Base-by-base conservation (phyloP, 2,888 invertebrate genomes). In the Epistrophe eligans region DNA sequence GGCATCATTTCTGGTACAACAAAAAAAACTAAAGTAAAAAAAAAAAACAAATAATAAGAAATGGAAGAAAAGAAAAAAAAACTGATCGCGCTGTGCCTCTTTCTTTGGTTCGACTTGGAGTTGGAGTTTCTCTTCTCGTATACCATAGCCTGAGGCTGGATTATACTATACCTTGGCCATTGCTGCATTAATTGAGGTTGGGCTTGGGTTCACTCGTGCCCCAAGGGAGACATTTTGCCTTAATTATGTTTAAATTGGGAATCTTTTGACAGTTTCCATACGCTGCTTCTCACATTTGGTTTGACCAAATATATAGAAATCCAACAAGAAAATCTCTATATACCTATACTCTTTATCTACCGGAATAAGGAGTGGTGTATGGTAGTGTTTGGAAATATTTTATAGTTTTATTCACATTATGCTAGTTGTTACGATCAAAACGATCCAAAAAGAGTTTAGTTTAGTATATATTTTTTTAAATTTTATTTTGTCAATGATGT, bases 231-330 rank as follows among this genome's bases (percentile, higher is more conserved):
- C 82, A 84, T 88, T 87, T 88, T 84, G 89, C 88, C 82, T 87
- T 89, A 91, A 91, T 91, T 90, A 91, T 90, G 90, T 89, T 90
- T 90, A 90, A 91, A 91, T 91, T 91, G 90, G 90, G 88, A 79
- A 89, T 88, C 89, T 90, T 91, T 90, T 89, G 90, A 89, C 90
- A 89, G 88, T 88, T 84, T 87, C 83, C 87, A 83, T 77, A 77
- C 70, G 74, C 62, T 79, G 82, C 43, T 79, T 77, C 82, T 85
- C 70, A 77, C 82, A 85, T 85, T 85, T 40, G 64, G 48, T 85
- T 82, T 45, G 74, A 43, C 57, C 71, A 73, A 82, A 40, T 13
- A 40, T 60, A 60, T 60, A 45, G 71, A 85, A 81, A 74, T 19
- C 24, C 19, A 55, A 64, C 62, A 43, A 60, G 57, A n/a, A 62